Evolutionary conservation across 1,140 invertebrate genomes (phyloP), one percentile per base, ranked within the genome.

Genomic region (Drosophila paulistorum): DNA sequence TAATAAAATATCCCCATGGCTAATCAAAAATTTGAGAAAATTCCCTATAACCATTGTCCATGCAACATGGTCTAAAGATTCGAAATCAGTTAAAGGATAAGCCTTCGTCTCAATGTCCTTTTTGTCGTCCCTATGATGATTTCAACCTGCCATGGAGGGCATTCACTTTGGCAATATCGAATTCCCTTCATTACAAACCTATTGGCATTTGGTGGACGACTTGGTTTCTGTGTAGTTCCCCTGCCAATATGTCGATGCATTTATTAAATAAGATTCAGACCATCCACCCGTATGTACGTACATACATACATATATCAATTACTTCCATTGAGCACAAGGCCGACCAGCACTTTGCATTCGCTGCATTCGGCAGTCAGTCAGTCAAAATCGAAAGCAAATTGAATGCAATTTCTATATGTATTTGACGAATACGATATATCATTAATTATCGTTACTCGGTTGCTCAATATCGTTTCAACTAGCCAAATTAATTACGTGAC

Each of bases 401-500:
- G 26, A 7, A 51, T 51, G 45, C 45, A 51, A 51, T 51, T 51
- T 51, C 45, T 51, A 51, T 51, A 51, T 45, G 14, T 45, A 14
- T 41, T 35, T 7, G 35, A 7, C 35, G 35, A 9, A 10, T 35
- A 2, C 7, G 9, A n/a, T 17, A 17, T 48, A 51, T 51, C 45
- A 51, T 51, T 20, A 20, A 51, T 64, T 61, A 65, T 63, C 23
- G 26, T 65, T 85, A 78, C 66, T 69, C 67, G 85, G 77, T 81
- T 59, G 66, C 79, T 60, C 33, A 65, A 57, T 75, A 74, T 68
- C 33, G 74, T 66, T 64, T 68, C 59, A 62, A 60, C 68, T 58
- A 45, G 58, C 65, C 64, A 67, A 74, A 69, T 67, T 87, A 87
- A 87, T 86, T 86, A 86, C 84, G 79, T 79, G 83, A 83, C 84